These are phyloP conservation scores for Alouatta palliata DNA, from an alignment of 2,113 vertebrate species.

Conservation along the genomic window DNA sequence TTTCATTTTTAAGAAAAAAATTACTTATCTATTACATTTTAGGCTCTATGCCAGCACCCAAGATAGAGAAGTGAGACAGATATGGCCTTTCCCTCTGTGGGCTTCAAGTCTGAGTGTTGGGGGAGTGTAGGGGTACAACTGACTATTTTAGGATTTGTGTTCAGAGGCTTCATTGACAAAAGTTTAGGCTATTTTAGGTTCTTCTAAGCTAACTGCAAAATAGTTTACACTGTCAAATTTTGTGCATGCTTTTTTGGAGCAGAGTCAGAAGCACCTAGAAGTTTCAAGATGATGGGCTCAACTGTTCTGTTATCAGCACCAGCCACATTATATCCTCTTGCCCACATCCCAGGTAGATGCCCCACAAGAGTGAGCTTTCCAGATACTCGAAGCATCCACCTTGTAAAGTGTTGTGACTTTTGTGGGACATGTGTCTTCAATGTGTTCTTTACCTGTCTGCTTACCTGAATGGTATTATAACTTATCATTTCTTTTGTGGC, in stretches of 20 bases:
- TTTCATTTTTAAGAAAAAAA: not conserved
- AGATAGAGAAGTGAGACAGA: not conserved
- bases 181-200: not conserved
- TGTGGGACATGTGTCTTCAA: not conserved
- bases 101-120: not conserved
- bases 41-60: not conserved
- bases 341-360: not conserved
- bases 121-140: not conserved
- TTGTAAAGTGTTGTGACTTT: not conserved
- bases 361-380: not conserved
- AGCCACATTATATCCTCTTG: not conserved
- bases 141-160: not conserved
- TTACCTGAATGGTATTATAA: not conserved
- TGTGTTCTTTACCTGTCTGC: not conserved
- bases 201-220: not conserved
- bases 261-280: not conserved
- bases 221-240: not conserved
- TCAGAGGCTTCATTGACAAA: not conserved
- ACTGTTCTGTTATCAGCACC: not conserved
- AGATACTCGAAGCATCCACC: not conserved
- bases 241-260: not conserved
- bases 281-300: not conserved
- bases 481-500: not conserved
- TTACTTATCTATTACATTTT: not conserved
- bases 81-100: not conserved